These are phyloP conservation scores for Latheticus oryzae DNA, from an alignment of 2,888 invertebrate species.

Conservation along the genomic window DNA sequence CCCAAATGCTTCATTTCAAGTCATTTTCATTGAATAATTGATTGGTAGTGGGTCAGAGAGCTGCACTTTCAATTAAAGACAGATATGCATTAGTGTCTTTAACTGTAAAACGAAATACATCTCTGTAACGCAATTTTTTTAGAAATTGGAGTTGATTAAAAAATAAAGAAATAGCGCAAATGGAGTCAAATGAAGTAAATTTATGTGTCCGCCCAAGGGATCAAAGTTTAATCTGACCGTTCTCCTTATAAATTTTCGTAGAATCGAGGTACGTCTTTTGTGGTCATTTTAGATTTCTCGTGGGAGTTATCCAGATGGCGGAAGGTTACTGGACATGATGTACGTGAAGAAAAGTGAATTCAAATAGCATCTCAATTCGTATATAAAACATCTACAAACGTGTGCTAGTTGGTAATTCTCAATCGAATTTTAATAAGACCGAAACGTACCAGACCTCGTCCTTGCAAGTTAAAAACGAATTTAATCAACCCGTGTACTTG, in stretches of 20 bases:
- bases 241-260: constrained; percentile 43
- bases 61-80: constrained; percentile 39
- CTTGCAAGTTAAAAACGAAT: constrained; percentile 45
- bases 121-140: too few relatives aligned
- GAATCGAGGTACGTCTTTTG: constrained; percentile 47
- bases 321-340: constrained; percentile 56
- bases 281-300: constrained; percentile 53
- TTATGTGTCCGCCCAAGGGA: constrained; percentile 40
- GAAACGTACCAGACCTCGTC: constrained; percentile 19
- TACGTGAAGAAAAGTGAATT: constrained; percentile 57
- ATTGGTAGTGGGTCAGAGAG: constrained; percentile 44
- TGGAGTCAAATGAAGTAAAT: constrained; percentile 29
- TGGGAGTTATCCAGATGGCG: constrained; percentile 47
- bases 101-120: too few relatives aligned
- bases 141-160: too few relatives aligned
- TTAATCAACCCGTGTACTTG: constrained; percentile 53
- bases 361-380: constrained; percentile 51
- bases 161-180: constrained; percentile 9
- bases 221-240: constrained; percentile 47
- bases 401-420: constrained; percentile 50
- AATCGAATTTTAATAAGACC: constrained; percentile 38
- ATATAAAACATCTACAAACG: constrained; percentile 51
- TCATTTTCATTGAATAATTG: constrained; percentile 55
- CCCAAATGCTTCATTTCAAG: constrained; percentile 34
- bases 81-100: too few relatives aligned